phyloP scores from a whole-genome alignment of 2,113 vertebrate genomes.

The Lethenteron reissneri region DNA sequence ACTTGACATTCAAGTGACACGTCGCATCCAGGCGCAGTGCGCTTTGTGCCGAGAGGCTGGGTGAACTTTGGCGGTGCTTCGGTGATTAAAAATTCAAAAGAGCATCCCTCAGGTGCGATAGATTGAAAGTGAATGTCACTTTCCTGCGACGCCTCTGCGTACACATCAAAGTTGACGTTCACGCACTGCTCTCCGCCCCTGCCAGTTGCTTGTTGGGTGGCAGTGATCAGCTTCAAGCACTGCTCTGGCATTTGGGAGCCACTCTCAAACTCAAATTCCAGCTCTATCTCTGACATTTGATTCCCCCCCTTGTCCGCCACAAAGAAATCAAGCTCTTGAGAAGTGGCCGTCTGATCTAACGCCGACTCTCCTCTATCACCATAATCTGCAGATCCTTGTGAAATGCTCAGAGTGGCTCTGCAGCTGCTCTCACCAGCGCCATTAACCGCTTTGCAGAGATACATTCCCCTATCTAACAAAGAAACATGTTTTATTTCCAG shows the following conservation, averaged over 20 bases:
- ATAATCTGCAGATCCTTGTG: constrained; percentile 21
- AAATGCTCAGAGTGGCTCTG: constrained; percentile 38
- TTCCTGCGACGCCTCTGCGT: constrained; percentile 38
- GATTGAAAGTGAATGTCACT: constrained; percentile 41
- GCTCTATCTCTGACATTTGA: constrained; percentile 45
- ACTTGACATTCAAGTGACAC: constrained; percentile 61
- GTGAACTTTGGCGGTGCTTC: constrained; percentile 54
- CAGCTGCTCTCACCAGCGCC: constrained; percentile 58
- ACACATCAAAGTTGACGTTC: constrained; percentile 41
- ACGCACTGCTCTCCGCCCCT: constrained; percentile 34
- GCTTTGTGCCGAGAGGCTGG: constrained; percentile 34
- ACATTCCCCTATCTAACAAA: constrained; percentile 43
- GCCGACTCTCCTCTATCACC: constrained; percentile 23
- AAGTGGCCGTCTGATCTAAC: constrained; percentile 18
- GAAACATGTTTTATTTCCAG: constrained; percentile 38
- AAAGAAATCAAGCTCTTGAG: constrained; percentile 30
- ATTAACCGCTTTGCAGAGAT: constrained; percentile 53
- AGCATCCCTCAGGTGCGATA: constrained; percentile 43
- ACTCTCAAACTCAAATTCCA: constrained; percentile 46
- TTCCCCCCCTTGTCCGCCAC: constrained; percentile 30
- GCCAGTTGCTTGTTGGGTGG: constrained; percentile 28
- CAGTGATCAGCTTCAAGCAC: constrained; percentile 29
- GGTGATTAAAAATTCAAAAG: constrained; percentile 63
- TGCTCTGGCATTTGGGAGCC: constrained; percentile 34
- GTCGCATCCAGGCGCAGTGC: constrained; percentile 37